Percentiles rank a stretch among this genome's conserved stretches.
These are phyloP conservation scores for Pyrocoelia pectoralis DNA, from an alignment of 2,888 invertebrate genomes.

Conservation along the genomic window DNA sequence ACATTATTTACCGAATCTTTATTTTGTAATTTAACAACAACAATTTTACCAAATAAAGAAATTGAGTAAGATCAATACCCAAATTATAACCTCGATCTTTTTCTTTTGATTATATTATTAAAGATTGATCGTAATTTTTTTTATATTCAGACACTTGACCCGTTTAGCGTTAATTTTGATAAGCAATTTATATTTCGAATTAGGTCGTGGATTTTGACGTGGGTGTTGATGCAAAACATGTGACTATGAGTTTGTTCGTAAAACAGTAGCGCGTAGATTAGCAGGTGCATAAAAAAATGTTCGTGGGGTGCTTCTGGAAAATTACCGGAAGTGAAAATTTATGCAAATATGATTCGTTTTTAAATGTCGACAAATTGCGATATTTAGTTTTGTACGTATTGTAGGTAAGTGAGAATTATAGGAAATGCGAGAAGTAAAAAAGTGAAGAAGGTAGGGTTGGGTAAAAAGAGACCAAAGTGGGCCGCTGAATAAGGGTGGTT, in stretches of 20 bases:
- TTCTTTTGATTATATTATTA: too few relatives aligned
- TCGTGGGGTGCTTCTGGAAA: background rate
- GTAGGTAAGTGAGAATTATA: too few relatives aligned
- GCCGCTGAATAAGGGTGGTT: slow-evolving; percentile 39
- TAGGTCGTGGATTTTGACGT: background rate
- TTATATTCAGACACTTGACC: background rate
- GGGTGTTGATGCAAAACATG: background rate
- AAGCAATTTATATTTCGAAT: background rate
- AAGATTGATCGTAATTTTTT: background rate
- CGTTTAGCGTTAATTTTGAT: background rate
- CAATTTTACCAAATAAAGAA: too few relatives aligned
- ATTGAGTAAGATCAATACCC: too few relatives aligned
- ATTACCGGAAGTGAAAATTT: slow-evolving; percentile 3
- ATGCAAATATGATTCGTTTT: background rate
- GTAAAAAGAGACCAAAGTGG: slow-evolving; percentile 24
- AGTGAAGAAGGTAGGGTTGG: slow-evolving; percentile 18
- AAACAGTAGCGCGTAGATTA: background rate
- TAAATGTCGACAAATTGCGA: background rate
- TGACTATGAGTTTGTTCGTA: background rate
- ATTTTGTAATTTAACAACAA: too few relatives aligned
- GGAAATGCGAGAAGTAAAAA: too few relatives aligned
- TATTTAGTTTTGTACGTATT: too few relatives aligned
- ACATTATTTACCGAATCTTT: too few relatives aligned
- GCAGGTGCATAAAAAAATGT: background rate
- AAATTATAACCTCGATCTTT: too few relatives aligned